Percentiles rank a stretch among this genome's conserved stretches.
These are phyloP conservation scores for Lacanobia wlatinum DNA, from an alignment of 2,888 invertebrate genomes.

Conservation along the genomic window DNA sequence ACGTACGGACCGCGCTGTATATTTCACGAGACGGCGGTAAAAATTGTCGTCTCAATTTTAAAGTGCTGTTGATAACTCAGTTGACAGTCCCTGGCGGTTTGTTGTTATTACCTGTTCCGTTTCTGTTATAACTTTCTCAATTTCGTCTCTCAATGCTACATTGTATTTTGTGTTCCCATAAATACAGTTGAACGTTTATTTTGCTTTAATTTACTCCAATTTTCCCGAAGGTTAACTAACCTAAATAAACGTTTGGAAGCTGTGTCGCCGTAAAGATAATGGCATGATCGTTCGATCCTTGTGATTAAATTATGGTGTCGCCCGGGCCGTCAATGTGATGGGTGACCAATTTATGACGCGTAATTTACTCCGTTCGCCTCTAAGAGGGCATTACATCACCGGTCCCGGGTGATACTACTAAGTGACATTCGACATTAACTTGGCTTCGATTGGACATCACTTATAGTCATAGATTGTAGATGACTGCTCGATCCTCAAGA, in stretches of 20 bases:
- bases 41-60: constrained; percentile 60
- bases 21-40: constrained; percentile 42
- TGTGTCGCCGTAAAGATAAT: constrained; percentile 50
- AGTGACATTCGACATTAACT: constrained; percentile 59
- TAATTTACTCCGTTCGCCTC: constrained; percentile 58
- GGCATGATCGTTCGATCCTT: constrained; percentile 53
- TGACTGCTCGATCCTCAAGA: constrained; percentile 16
- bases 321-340: constrained; percentile 49
- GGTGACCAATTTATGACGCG: constrained; percentile 61
- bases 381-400: constrained; percentile 53
- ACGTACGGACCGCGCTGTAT: constrained; percentile 31
- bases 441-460: constrained; percentile 46
- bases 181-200: constrained; percentile 33
- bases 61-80: constrained; percentile 52
- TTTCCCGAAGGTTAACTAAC: constrained; percentile 15
- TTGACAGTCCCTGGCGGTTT: constrained; percentile 43
- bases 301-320: constrained; percentile 57
- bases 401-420: constrained; percentile 51
- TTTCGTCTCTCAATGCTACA: constrained; percentile 36
- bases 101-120: constrained; percentile 49
- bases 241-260: constrained; percentile 34
- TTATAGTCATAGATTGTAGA: constrained; percentile 31
- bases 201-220: constrained; percentile 29
- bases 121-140: constrained; percentile 58
- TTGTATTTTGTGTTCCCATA: constrained; percentile 34